Evolutionary conservation across 2,888 invertebrate genomes (phyloP), one percentile per base, ranked within the genome.

Genomic region (Anaspis maculata): DNA sequence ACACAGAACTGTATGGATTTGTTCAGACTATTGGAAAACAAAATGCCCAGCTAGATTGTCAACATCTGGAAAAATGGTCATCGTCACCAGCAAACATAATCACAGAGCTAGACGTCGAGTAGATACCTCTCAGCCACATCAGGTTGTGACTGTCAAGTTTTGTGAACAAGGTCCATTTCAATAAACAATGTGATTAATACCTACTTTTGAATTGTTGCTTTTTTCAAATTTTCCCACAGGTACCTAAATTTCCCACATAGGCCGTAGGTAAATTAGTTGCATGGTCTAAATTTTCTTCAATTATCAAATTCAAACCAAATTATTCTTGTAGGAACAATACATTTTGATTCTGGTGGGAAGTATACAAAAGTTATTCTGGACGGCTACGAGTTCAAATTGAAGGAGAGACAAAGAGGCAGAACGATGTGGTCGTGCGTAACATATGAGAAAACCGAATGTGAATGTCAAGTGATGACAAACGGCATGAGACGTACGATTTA

Each of bases 1-100:
- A 3, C 38, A 40, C 3, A 49, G 39, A 35, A 49, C 43, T n/a
- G 36, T 33, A 10, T 54, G 54, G 54, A 46, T 44, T 15, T 54
- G 54, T 28, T 44, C 45, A 2, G 37, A 40, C 5, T 44, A 45
- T 28, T 33, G 32, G 7, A 44, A 39, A 31, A 29, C 37, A 7
- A 46, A 40, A 27, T 50, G 50, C 25, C 40, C 33, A 27, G 35
- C 45, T 3, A 29, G 42, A 10, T 10, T 52, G 7, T 16, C 15
- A 2, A 32, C 41, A 2, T 45, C 44, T 4, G 45, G 39, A 15
- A 42, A 39, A 13, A 27, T 34, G 2, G 43, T 42, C n/a, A 1
- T 31, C 7, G 25, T 36, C 7, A 32, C 16, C 7, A 25, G 27
- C 3, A n/a, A 16, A n/a, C 31, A 36, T 13, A 36, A 36, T 22